Evolutionary conservation across 1,140 invertebrate genomes (phyloP), one percentile per base, ranked within the genome.

Genomic region (Drosophila sulfurigaster): DNA sequence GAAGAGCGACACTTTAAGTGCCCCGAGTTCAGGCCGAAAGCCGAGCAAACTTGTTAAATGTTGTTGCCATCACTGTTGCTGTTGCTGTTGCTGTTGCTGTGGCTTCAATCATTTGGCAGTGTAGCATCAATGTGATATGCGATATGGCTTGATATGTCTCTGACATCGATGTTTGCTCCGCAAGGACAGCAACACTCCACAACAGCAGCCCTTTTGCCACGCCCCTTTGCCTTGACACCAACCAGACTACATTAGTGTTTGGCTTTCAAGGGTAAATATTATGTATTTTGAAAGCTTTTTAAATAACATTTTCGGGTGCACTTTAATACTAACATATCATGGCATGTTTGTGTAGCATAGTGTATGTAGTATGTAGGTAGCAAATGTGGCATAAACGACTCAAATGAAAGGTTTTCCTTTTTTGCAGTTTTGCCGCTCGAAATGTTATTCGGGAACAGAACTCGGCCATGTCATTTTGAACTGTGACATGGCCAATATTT

Each of bases 1-100:
- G 85, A 78, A 79, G 76, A 87, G 82, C 82, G 82, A 87, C 83
- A 87, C 79, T 79, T 87, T 74, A 79, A 87, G 79, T 81, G 82
- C 66, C 66, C 75, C 52, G 51, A 58, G 58, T n/a, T 57, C 54
- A 25, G 41, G 75, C 56, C 38, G 43, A 82, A 75, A 70, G 72
- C 43, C 43, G 63, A 75, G 78, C 74, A 74, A 71, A 71, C 73
- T 71, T 72, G 59, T 49, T 70, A 75, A 75, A 75, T 51, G 58
- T 62, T 57, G 32, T 51, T 66, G 77, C 13, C 20, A 25, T 25
- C 20, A 25, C 3, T 25, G 20, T 25, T 74, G 32, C 48, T 58
- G 52, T 45, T 60, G 20, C 20, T 71, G 16, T 60, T 56, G 28
- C 16, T 64, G 46, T 54, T 58, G 54, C 25, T 43, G 51, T 13